Base-by-base conservation (phyloP, 2,888 invertebrate genomes). In the Latheticus oryzae region DNA sequence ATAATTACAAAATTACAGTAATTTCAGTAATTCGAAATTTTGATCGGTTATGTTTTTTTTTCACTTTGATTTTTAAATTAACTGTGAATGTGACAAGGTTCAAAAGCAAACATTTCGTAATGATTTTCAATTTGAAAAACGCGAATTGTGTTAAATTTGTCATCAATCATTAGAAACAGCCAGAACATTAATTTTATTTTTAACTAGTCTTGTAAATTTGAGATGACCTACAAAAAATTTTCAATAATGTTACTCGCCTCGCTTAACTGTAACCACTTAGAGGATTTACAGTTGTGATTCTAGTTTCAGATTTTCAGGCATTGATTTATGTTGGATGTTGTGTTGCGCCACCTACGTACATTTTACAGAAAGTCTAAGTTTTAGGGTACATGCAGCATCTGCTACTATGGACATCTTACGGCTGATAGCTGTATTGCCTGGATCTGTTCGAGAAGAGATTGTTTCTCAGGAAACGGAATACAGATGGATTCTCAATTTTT, bases 381-480 rank as follows among this genome's bases (percentile, higher is more conserved):
- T 19, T 8, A 28, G 9, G 53, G 37, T 59, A 38, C 59, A 54
- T 15, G 47, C 59, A 59, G 59, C 59, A 59, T 59, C 59, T 30
- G 37, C 30, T 23, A 55, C 59, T 59, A 50, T 43, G 17, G 59
- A 48, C 59, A 32, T 59, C 59, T 59, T 9, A 37, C 43, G 59
- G 43, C 1, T 13, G 33, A 50, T 59, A 59, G 59, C 48, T 9
- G 12, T 8, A 47, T 40, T 28, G 42, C 7, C 35, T 32, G 13
- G 5, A 45, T 45, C 45, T 45, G 45, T 19, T 32, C 12, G 12
- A n/a, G n/a, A n/a, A n/a, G n/a, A n/a, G n/a, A n/a, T n/a, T n/a
- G n/a, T n/a, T n/a, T n/a, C n/a, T n/a, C n/a, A n/a, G n/a, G n/a
- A n/a, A n/a, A n/a, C n/a, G n/a, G n/a, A n/a, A n/a, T n/a, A n/a